Percentiles rank a stretch among this genome's conserved stretches.
phyloP scores from a whole-genome alignment of 1,140 invertebrate genomes.

The Caenorhabditis tropicalis region DNA sequence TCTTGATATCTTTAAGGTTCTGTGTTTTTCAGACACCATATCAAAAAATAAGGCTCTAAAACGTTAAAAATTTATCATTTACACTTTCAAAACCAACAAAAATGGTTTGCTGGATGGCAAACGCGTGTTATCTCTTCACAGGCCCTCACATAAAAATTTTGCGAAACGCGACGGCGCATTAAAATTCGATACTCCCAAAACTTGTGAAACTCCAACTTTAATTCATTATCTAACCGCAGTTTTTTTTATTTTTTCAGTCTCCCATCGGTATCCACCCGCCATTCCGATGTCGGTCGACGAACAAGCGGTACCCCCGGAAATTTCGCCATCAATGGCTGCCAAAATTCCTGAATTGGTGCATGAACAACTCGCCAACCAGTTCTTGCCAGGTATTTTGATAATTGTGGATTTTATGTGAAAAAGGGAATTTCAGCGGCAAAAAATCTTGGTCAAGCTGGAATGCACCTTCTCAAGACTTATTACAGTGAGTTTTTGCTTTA shows the following conservation, averaged over 20 bases:
- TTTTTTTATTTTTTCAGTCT: background rate
- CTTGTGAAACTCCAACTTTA: background rate
- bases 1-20: background rate
- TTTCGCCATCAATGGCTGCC: slow-evolving; percentile 26
- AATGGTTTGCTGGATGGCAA: background rate
- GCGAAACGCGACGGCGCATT: background rate
- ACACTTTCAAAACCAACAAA: slow-evolving; percentile 1
- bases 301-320: slow-evolving; percentile 36
- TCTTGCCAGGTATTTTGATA: slow-evolving; percentile 32
- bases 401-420: background rate
- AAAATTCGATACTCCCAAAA: background rate
- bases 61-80: background rate
- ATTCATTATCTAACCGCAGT: background rate
- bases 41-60: background rate
- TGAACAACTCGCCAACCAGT: slow-evolving; percentile 5
- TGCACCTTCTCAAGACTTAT: slow-evolving; percentile 35
- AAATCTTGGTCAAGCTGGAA: slow-evolving; percentile 13
- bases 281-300: slow-evolving; percentile 32
- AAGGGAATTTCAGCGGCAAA: slow-evolving; percentile 29
- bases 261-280: slow-evolving; percentile 6
- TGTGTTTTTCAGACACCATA: background rate
- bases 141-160: slow-evolving; percentile 17
- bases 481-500: slow-evolving; percentile 10
- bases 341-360: slow-evolving; percentile 31
- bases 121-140: background rate